Base-by-base conservation (phyloP, 2,797 vertebrate species). In the Gadopsis bispinosus region DNA sequence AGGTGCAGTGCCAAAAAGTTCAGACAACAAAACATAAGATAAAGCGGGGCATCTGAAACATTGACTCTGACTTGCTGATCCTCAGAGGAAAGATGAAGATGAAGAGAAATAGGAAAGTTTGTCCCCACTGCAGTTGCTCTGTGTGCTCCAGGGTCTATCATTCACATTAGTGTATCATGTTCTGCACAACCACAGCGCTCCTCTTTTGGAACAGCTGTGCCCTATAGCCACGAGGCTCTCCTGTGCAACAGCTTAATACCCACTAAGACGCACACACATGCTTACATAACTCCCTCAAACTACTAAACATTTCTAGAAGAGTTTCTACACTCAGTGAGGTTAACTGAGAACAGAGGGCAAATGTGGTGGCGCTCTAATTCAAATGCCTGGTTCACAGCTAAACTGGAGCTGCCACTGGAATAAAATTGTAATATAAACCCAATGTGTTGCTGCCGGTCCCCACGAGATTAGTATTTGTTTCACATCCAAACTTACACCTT, bases 131-230 rank as follows among this genome's bases (percentile, higher is more conserved):
- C 80, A 53, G 76, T 75, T 53, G 35, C 76, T 33, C 80, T 86
- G 50, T 5, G 50, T 4, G 60, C 71, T 79, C 35, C 20, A 7
- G 20, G 71, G 11, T 79, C 33, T 7, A 22, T 74, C n/a, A 10
- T 79, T 75, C 56, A 56, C 56, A 35, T 54, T 60, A 6, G 7
- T 56, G 54, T 74, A 69, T 79, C 72, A 69, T 41, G 41, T 69
- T 79, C 19, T 66, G 56, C 41, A 58, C 48, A 64, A 67, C 53
- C 1, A 6, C 64, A 79, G 76, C 71, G 67, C 48, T 83, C 37
- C 45, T 72, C 71, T 84, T 78, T 77, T 65, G 74, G 82, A 87
- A 84, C 87, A 89, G 73, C 75, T 87, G 81, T 75, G 73, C 69
- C 87, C 77, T 83, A 48, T 20, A 39, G 83, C 47, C 75, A 77